Evolutionary conservation across 2,888 invertebrate species (phyloP), one percentile per base, ranked within the genome.

Genomic region (Chrysina gloriosa): DNA sequence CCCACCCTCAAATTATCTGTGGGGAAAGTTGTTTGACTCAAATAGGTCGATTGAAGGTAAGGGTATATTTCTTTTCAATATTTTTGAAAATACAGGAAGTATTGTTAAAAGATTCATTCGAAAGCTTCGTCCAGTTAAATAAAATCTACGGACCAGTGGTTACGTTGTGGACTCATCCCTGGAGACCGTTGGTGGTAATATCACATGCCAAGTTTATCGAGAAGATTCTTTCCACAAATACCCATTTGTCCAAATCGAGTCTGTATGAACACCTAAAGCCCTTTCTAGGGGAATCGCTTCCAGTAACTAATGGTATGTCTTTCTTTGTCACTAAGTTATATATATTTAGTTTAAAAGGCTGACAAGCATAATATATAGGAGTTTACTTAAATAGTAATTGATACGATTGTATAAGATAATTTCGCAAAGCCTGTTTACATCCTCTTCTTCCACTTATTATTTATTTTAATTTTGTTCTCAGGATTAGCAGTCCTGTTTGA

Each of bases 171-270:
- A 9, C 63, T 0, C 19, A 63, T 39, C 67, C 67, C 1, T 67
- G 61, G 45, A 47, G 52, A 27, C 67, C 67, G 0, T 61, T 45
- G 27, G 27, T 67, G 4, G 29, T 67, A 1, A n/a, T 67, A 11
- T 21, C 52, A 5, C 31, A 67, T 52, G 52, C 67, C 1, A 67
- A 67, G 11, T 63, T 42, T 39, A 61, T 67, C n/a, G 67, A 67
- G 23, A 36, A 19, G 3, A 34, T 67, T 7, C 21, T 63, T 11
- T 36, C 63, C n/a, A 52, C 63, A 36, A 63, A 63, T 19, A 52
- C 19, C 2, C 63, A 67, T 16, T 19, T 63, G 14, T 23, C 29
- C 7, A 67, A 63, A 50, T 23, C 65, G n/a, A 47, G 45, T 11
- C 4, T 65, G 3, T 65, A 65, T n/a, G 42, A 45, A n/a, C 7